Evolutionary conservation across 1,140 invertebrate genomes (phyloP), one percentile per base, ranked within the genome.

Genomic region (Arion vulgaris): DNA sequence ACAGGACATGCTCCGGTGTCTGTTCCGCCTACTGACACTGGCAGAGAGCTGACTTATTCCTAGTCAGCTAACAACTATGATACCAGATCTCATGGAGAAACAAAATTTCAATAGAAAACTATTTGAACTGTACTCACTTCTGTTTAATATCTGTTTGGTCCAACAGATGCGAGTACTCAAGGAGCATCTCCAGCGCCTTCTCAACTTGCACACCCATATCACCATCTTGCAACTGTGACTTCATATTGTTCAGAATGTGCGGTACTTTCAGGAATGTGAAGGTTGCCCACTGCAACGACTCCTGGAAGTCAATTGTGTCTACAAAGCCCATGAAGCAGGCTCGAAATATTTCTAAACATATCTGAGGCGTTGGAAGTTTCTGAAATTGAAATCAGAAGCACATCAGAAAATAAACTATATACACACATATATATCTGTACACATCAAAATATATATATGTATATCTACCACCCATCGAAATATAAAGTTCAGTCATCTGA

Each of bases 201-300:
- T 96, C 94, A 57, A 98, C 93, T 86, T 97, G 96, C 15, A 53
- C 73, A 32, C 80, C 80, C 69, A 87, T 87, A 62, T 89, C 88
- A 41, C 83, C 77, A 36, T 85, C 86, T n/a, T 85, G 81, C 34
- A 83, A 76, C 78, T 84, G 83, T 53, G 86, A 84, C 73, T 89
- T 85, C 66, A 93, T 86, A 32, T 89, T 88, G 13, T 77, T 68
- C 83, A 93, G 83, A 17, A 93, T 85, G 57, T 91, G 90, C 9
- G 92, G 92, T 36, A 91, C 94, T 93, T 98, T 98, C 0, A 98
- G 93, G 91, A 98, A 98, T 19, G 96, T 96, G 90, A 98, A 98
- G 32, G 97, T 96, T 34, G 96, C 96, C 96, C 97, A 98, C 88
- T 97, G 95, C 1, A 97, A 95, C 87, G 97, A 96, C 88, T 96